Percentiles rank a stretch among this genome's conserved stretches.
Conservation (phyloP, 2,888 invertebrate genomes). For the Synergus itoensis region DNA sequence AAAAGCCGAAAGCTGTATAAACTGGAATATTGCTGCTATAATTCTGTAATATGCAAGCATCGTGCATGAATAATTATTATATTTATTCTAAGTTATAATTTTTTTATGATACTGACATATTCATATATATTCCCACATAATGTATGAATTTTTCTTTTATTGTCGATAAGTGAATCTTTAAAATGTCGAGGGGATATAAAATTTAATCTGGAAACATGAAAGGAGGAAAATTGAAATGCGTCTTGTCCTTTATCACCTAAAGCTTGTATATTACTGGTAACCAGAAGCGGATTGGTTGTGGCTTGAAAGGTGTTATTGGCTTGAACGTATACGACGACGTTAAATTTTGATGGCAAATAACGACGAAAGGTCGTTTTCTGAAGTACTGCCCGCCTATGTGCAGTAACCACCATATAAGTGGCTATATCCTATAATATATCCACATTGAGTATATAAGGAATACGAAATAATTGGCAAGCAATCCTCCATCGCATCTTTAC, state of each 20-base stretch:
- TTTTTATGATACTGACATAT: too few species aligned
- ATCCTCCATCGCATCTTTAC: slow-evolving; percentile 40
- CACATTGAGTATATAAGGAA: slow-evolving; percentile 49
- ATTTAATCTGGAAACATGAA: slow-evolving; percentile 36
- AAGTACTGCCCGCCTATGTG: slow-evolving; percentile 55
- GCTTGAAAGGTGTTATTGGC: slow-evolving; percentile 56
- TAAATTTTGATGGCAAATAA: slow-evolving; percentile 64
- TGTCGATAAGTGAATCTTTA: background rate
- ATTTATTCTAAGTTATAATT: too few species aligned
- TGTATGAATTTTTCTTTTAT: too few species aligned
- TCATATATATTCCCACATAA: too few species aligned
- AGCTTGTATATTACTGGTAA: slow-evolving; percentile 57
- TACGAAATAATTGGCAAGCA: slow-evolving; percentile 54
- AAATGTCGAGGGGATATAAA: background rate
- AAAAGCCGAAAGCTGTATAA: background rate
- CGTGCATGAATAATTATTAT: too few species aligned
- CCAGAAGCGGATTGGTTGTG: slow-evolving; percentile 51
- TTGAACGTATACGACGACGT: slow-evolving; percentile 59
- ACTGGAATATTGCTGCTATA: background rate
- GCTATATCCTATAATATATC: slow-evolving; percentile 52
- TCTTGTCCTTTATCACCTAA: slow-evolving; percentile 52
- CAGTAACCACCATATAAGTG: slow-evolving; percentile 58
- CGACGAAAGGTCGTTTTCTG: slow-evolving; percentile 56
- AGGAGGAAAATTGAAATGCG: slow-evolving; percentile 13
- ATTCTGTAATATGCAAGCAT: background rate